Conservation (phyloP, 2,797 vertebrate genomes). For the Trichosurus vulpecula region DNA sequence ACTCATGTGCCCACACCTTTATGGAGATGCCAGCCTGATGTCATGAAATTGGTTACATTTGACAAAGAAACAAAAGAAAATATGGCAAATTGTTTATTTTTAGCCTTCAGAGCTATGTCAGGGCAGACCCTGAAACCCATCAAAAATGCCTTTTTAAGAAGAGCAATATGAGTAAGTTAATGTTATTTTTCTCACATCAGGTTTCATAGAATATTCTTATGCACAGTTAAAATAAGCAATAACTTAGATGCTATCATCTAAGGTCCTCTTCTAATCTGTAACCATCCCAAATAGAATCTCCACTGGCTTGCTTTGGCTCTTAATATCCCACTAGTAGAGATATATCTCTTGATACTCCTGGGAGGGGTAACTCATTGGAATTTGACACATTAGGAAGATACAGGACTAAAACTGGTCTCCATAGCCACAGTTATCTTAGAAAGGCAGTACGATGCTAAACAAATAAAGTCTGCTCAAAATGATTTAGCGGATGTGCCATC, state of each 20-base stretch:
- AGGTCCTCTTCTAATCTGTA: background rate
- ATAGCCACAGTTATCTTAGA: background rate
- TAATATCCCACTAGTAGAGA: background rate
- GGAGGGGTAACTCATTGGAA: background rate
- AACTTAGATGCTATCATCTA: background rate
- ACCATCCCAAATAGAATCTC: background rate
- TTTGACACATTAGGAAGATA: background rate
- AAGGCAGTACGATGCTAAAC: background rate
- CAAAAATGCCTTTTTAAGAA: background rate
- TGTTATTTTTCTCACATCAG: background rate
- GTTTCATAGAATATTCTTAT: background rate
- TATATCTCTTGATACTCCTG: background rate
- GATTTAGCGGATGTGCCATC: background rate
- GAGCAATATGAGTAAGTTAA: background rate
- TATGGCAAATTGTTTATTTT: background rate
- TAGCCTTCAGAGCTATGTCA: background rate
- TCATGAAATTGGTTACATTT: background rate
- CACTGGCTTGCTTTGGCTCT: background rate
- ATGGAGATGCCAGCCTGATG: constrained; percentile 2
- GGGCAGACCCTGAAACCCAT: background rate
- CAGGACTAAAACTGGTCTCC: background rate
- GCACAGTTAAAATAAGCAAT: background rate
- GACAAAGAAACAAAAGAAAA: constrained; percentile 3
- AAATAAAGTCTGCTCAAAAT: background rate
- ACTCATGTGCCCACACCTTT: constrained; percentile 17